Conservation (phyloP, 2,797 vertebrate species). For the Nothura maculosa region DNA sequence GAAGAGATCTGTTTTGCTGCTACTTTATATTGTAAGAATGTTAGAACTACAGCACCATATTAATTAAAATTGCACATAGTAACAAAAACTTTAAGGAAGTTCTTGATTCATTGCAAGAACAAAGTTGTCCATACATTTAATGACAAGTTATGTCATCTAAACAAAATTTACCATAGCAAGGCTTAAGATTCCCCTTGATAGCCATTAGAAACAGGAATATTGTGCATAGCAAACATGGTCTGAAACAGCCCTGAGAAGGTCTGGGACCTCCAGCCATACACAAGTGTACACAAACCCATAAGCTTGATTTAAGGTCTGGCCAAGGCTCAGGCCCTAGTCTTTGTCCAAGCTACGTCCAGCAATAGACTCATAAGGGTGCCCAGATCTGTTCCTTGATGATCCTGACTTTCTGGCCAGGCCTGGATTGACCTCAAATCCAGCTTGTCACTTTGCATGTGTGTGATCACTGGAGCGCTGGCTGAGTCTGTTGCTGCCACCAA, state of each 20-base stretch:
- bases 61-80: constrained; percentile 24
- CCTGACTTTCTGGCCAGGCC: neutral
- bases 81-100: neutral
- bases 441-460: neutral
- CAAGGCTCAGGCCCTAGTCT: neutral
- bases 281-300: too few species aligned
- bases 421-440: neutral
- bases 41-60: neutral
- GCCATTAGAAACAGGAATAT: neutral
- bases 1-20: neutral
- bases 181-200: neutral
- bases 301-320: neutral
- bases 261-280: neutral
- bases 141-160: neutral
- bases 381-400: neutral
- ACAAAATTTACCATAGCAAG: neutral
- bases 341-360: neutral
- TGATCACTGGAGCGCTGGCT: neutral
- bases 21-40: neutral
- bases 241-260: neutral
- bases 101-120: neutral
- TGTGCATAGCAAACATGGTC: neutral
- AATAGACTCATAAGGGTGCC: neutral
- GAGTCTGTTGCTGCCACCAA: neutral
- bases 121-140: neutral